Percentiles rank a stretch among this genome's conserved stretches.
phyloP scores from a whole-genome alignment of 2,797 vertebrate species.

The Phalloptychus januarius region DNA sequence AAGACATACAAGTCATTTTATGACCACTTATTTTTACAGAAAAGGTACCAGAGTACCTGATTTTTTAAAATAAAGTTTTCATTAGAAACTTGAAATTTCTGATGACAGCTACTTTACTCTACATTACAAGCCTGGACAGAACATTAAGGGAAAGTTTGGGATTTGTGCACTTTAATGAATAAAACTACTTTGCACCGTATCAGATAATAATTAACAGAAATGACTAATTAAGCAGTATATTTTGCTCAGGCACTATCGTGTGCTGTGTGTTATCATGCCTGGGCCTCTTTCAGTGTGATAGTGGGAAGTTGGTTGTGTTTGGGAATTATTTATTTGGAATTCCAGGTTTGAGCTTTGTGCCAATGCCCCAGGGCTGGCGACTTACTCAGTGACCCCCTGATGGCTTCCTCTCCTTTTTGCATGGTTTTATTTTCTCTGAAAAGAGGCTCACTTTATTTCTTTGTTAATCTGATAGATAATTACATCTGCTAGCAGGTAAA shows the following conservation, averaged over 20 bases:
- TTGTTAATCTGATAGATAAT: slow-evolving; percentile 16
- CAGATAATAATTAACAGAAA: slow-evolving; percentile 44
- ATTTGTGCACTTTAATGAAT: not conserved
- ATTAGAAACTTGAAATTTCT: not conserved
- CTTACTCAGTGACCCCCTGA: slow-evolving; percentile 46
- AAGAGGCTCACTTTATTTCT: slow-evolving; percentile 10
- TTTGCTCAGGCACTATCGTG: slow-evolving; percentile 10
- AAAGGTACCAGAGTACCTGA: no score
- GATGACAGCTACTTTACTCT: not conserved
- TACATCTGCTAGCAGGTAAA: not conserved
- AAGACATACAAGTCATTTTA: no score
- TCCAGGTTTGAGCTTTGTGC: slow-evolving; percentile 63
- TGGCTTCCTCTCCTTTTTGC: slow-evolving; percentile 14
- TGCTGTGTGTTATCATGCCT: not conserved
- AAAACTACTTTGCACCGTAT: slow-evolving; percentile 23
- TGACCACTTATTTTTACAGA: no score
- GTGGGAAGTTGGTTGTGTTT: slow-evolving; percentile 18
- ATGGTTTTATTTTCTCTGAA: slow-evolving; percentile 19
- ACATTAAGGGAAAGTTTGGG: not conserved
- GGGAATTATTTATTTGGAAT: slow-evolving; percentile 75
- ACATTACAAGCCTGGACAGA: not conserved
- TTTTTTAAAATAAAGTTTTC: not conserved
- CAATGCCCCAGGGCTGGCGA: slow-evolving; percentile 39
- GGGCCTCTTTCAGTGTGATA: slow-evolving; percentile 8
- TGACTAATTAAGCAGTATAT: slow-evolving; percentile 31